Base-by-base conservation (phyloP, 1,140 invertebrate genomes). In the Zaprionus taronus region DNA sequence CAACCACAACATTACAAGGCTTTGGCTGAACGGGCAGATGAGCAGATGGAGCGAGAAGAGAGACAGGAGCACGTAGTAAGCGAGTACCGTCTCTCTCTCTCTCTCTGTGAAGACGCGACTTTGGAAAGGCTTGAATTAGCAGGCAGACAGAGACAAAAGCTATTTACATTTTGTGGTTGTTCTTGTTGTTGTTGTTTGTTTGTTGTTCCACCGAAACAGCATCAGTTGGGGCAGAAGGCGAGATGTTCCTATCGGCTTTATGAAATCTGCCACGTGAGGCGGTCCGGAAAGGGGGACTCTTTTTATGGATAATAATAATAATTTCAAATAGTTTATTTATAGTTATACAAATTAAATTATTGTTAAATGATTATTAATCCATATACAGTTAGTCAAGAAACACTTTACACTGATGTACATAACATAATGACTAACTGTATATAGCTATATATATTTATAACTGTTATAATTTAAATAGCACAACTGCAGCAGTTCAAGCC, bases 231-330 rank as follows among this genome's bases (percentile, higher is more conserved):
- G 51, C 36, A 47, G 38, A 17, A 36, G 28, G 9, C 34, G 24
- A 47, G 65, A 2, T 34, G 53, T 24, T n/a, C 11, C 47, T 72
- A 77, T 72, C 74, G 31, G 17, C 41, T 72, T 47, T 49, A 47
- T 62, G 47, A 66, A 72, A 77, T 77, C 74, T 31, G 49, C 36
- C 62, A 72, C 69, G 74, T 66, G 69, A 66, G 44, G 24, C 56
- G 41, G 66, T 9, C 31, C 12, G 74, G 53, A 44, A 24, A 34
- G n/a, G 20, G 1, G 22, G n/a, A 12, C 15, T 20, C 26, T 22
- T 6, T 6, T n/a, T 11, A 34, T 34, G 7, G 0, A 34, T 34
- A 11, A 34, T 34, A 34, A 11, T 34, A 11, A 34, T 34, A 34
- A 11, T 34, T 34, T 11, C 9, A 34, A 11, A 34, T 0, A 31